Conservation (phyloP, 2,797 vertebrate species). For the Selene dorsalis region DNA sequence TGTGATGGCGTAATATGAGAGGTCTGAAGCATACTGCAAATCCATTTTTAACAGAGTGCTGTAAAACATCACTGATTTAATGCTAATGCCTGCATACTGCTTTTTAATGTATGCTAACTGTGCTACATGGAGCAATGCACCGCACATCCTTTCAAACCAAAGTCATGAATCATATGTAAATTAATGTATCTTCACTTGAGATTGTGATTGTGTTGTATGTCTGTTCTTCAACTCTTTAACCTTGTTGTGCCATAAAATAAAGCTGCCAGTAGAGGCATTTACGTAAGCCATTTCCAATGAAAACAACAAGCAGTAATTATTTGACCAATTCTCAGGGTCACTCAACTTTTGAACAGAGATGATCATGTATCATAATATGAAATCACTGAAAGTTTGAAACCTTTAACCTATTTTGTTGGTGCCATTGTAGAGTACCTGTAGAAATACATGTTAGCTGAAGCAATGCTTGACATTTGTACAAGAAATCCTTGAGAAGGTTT, state of each 20-base stretch:
- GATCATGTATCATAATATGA: neutral
- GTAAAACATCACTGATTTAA: neutral
- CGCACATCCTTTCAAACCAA: conserved; percentile 8
- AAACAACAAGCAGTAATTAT: conserved; percentile 4
- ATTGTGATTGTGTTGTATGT: conserved; percentile 26
- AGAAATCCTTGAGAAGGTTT: neutral
- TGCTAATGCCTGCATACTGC: conserved; percentile 4
- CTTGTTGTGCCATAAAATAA: conserved; percentile 18
- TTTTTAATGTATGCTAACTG: conserved; percentile 30
- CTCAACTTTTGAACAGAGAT: neutral
- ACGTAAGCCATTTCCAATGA: conserved; percentile 3
- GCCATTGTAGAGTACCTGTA: neutral
- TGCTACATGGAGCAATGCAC: neutral
- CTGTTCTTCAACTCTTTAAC: conserved; percentile 19
- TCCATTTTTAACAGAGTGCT: conserved; percentile 11
- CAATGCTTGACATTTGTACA: conserved; percentile 16
- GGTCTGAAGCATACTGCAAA: neutral
- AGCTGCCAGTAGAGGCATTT: conserved; percentile 1
- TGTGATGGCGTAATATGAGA: neutral
- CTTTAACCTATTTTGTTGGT: neutral
- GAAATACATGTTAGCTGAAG: neutral
- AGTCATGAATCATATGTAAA: conserved; percentile 10
- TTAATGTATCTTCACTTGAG: neutral
- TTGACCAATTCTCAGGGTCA: conserved; percentile 22
- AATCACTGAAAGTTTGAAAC: neutral